These are phyloP conservation scores for Rhyacophila evoluta DNA, from an alignment of 2,888 invertebrate species.

Conservation along the genomic window DNA sequence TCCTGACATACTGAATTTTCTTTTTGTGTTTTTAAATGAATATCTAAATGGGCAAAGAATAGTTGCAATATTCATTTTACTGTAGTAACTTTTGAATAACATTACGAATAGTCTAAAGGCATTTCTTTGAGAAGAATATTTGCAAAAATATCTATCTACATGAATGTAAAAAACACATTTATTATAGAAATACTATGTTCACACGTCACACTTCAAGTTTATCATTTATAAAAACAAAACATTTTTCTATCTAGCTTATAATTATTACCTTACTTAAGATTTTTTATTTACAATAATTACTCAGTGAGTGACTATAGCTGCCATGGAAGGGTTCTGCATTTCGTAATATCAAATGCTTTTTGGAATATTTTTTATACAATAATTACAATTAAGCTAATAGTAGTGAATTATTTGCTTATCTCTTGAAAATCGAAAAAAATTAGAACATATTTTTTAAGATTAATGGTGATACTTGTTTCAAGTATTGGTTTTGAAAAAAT, in stretches of 20 bases:
- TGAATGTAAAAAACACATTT: conserved; percentile 1
- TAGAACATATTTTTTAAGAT: too few relatives aligned
- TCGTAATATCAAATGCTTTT: conserved; percentile 21
- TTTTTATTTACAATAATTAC: conserved; percentile 42
- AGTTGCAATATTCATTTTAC: too few relatives aligned
- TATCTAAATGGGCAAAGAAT: background rate
- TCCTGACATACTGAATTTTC: too few relatives aligned
- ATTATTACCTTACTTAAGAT: conserved; percentile 26
- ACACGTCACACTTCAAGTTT: conserved; percentile 27
- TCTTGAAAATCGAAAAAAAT: conserved; percentile 8
- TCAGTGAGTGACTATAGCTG: conserved; percentile 53
- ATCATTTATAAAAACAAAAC: conserved; percentile 26
- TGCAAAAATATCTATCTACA: conserved; percentile 19
- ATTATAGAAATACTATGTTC: conserved; percentile 4
- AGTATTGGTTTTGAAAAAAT: background rate
- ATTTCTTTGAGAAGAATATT: conserved; percentile 15
- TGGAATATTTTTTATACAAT: conserved; percentile 17
- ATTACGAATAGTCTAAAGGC: background rate
- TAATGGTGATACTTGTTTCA: background rate
- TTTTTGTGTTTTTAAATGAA: too few relatives aligned
- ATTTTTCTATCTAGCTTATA: conserved; percentile 34
- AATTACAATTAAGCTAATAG: conserved; percentile 32
- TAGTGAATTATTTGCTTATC: conserved; percentile 10
- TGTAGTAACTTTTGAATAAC: too few relatives aligned
- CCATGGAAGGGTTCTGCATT: conserved; percentile 54